Conservation (phyloP, 1,140 invertebrate genomes). For the Antheraea pernyi region DNA sequence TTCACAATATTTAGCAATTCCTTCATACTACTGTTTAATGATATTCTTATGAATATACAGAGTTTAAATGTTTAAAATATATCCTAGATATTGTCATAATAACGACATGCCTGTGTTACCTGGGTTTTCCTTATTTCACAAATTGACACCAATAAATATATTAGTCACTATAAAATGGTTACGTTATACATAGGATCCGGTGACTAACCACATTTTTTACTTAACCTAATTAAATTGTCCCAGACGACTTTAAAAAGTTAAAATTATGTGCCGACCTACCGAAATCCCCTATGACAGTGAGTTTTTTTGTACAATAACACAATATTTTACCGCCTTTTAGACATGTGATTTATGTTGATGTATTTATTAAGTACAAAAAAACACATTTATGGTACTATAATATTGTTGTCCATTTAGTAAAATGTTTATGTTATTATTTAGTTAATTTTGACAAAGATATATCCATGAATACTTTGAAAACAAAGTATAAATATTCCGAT, state of each 20-base stretch:
- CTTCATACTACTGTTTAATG: too few relatives aligned
- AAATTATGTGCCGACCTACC: not conserved
- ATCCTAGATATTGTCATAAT: not conserved
- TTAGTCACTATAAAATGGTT: not conserved
- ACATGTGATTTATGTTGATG: not conserved
- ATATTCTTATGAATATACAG: too few relatives aligned
- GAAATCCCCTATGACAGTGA: not conserved
- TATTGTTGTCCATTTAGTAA: too few relatives aligned
- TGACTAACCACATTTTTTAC: conserved; percentile 2
- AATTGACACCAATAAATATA: not conserved
- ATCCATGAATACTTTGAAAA: too few relatives aligned
- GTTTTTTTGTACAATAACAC: not conserved
- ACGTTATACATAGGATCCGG: not conserved
- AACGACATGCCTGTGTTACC: not conserved
- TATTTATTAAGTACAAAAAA: too few relatives aligned
- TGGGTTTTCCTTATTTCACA: not conserved
- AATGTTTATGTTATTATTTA: too few relatives aligned
- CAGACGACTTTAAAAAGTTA: not conserved
- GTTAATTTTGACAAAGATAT: too few relatives aligned
- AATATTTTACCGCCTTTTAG: not conserved
- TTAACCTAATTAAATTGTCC: not conserved
- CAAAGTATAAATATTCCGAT: too few relatives aligned
- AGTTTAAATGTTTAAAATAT: not conserved
- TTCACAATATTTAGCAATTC: too few relatives aligned
- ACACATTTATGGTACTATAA: too few relatives aligned